Percentiles rank a stretch among this genome's conserved stretches.
These are phyloP conservation scores for Amphipyra tragopoginis DNA, from an alignment of 2,888 invertebrate species.

Conservation along the genomic window DNA sequence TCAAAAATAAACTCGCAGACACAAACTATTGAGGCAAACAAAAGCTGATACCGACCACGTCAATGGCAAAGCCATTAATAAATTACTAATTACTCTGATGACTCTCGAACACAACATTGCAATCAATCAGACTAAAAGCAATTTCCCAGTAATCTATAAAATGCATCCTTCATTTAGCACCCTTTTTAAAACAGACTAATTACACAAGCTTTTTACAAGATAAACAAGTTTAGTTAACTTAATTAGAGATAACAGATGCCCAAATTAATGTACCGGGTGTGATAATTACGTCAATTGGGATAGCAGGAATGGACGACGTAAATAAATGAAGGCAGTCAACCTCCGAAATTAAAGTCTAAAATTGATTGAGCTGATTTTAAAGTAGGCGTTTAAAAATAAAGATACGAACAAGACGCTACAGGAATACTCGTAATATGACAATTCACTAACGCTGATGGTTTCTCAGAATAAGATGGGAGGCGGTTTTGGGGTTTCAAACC, in stretches of 20 bases:
- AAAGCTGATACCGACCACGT: too few species aligned
- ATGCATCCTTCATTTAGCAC: not conserved
- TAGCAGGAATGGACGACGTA: constrained; percentile 25
- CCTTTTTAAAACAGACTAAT: constrained; percentile 13
- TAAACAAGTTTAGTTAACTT: constrained; percentile 6
- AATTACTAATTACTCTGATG: constrained; percentile 7
- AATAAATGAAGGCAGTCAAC: constrained; percentile 13
- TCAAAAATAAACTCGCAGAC: too few species aligned
- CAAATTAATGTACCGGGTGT: constrained; percentile 25
- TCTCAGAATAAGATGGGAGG: too few species aligned
- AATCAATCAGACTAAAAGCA: not conserved
- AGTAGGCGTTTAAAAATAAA: not conserved
- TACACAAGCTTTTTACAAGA: constrained; percentile 1
- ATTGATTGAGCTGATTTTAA: constrained; percentile 1
- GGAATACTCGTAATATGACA: too few species aligned
- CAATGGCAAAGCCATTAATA: not conserved
- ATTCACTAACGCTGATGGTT: too few species aligned
- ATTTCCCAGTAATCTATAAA: too few species aligned
- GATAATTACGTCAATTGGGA: constrained; percentile 43
- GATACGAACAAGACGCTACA: too few species aligned
- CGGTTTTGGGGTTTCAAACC: too few species aligned
- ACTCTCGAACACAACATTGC: not conserved
- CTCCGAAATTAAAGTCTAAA: constrained; percentile 30
- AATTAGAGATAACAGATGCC: constrained; percentile 24
- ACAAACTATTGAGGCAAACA: too few species aligned